These are phyloP conservation scores for Hydrotaea cyrtoneurina DNA, from an alignment of 2,888 invertebrate genomes.

Conservation along the genomic window DNA sequence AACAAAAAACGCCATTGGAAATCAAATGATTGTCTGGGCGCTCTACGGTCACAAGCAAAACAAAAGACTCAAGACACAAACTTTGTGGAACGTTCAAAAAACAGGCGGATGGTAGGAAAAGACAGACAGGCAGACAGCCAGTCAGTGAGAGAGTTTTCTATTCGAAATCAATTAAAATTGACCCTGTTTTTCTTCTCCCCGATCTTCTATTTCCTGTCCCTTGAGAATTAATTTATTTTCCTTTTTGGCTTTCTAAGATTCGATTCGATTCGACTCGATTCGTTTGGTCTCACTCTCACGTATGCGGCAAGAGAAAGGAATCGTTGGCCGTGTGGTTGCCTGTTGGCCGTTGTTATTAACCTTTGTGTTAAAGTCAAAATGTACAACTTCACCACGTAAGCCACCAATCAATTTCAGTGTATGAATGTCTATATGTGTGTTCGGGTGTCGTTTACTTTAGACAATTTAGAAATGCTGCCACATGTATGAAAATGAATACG, in stretches of 20 bases:
- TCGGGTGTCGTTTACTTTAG: slow-evolving; percentile 3
- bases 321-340: background rate
- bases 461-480: slow-evolving; percentile 30
- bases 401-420: slow-evolving; percentile 1
- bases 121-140: background rate
- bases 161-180: slow-evolving; percentile 24
- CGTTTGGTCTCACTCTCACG: background rate
- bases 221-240: slow-evolving; percentile 63
- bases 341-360: slow-evolving; percentile 15
- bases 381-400: slow-evolving; percentile 33
- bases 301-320: slow-evolving; percentile 2
- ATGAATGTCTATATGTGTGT: background rate
- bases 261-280: too few relatives aligned
- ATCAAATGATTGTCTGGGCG: background rate
- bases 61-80: slow-evolving; percentile 21
- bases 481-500: slow-evolving; percentile 31
- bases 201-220: slow-evolving; percentile 35
- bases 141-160: background rate
- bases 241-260: slow-evolving; percentile 29
- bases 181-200: background rate
- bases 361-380: slow-evolving; percentile 38
- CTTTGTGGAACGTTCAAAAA: background rate
- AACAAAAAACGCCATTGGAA: background rate
- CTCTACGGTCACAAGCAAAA: background rate
- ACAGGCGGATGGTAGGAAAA: background rate